Evolutionary conservation across 2,888 invertebrate genomes (phyloP).

Genomic region (Drosophila pullipes): DNA sequence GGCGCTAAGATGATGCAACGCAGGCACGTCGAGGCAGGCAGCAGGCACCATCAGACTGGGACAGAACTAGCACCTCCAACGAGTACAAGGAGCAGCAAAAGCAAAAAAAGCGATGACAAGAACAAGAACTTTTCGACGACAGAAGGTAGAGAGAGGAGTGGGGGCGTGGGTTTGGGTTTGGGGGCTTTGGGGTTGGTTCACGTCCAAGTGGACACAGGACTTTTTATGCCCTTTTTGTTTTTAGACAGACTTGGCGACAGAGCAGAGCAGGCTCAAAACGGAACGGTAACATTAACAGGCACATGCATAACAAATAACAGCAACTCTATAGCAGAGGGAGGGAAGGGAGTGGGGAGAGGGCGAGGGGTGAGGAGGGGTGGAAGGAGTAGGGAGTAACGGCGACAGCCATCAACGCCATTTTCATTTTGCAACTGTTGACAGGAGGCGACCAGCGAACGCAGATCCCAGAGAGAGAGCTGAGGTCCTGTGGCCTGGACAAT

Average conservation of each 20-base stretch:
- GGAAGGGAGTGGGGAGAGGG: background rate
- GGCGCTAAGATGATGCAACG: conserved; percentile 64
- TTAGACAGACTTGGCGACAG: conserved; percentile 33
- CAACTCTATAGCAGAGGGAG: background rate
- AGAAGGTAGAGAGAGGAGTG: conserved; percentile 19
- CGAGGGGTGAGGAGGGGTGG: background rate
- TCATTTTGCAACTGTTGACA: conserved; percentile 74
- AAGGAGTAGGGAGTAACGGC: conserved; percentile 20
- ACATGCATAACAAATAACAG: conserved; percentile 72
- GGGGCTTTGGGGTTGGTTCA: conserved; percentile 2
- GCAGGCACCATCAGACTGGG: conserved; percentile 5
- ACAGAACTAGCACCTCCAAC: conserved; percentile 21
- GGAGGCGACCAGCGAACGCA: conserved; percentile 28
- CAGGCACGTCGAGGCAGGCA: conserved; percentile 57
- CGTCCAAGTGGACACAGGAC: conserved; percentile 45
- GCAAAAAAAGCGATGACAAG: conserved; percentile 13
- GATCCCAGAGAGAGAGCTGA: conserved; percentile 14
- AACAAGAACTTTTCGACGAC: conserved; percentile 43
- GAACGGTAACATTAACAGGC: conserved; percentile 57
- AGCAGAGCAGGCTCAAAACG: conserved; percentile 26
- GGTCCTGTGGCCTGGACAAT: conserved; percentile 16
- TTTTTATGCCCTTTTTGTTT: conserved; percentile 47
- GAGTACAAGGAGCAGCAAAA: background rate
- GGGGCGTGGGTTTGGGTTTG: background rate
- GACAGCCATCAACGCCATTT: conserved; percentile 76